A percentile compares a stretch with the other conserved stretches of the same genome.
Conservation (phyloP, 2,888 invertebrate species). For the Amblyteles armatorius region DNA sequence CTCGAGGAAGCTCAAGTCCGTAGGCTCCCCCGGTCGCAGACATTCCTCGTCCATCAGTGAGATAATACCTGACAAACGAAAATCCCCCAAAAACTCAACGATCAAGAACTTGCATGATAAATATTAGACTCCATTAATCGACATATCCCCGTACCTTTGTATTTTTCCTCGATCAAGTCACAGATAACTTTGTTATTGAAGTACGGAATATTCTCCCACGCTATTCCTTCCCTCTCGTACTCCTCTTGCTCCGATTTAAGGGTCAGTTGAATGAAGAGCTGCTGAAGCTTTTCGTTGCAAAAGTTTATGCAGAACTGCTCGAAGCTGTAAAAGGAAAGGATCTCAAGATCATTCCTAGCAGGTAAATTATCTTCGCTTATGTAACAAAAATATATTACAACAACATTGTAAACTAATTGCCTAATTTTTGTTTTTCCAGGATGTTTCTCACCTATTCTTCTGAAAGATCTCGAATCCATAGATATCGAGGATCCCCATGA, state of each 20-base stretch:
- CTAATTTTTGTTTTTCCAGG: background rate
- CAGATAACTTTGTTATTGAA: constrained; percentile 98
- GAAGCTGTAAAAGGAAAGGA: constrained; percentile 86
- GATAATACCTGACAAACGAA: constrained; percentile 89
- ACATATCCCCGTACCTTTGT: constrained; percentile 88
- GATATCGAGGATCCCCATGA: constrained; percentile 96
- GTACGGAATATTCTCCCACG: constrained; percentile 95
- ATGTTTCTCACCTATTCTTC: constrained; percentile 89
- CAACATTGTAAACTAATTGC: background rate
- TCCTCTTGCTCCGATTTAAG: constrained; percentile 97
- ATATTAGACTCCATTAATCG: background rate
- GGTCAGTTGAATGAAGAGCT: constrained; percentile 96
- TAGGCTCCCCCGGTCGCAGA: constrained; percentile 94
- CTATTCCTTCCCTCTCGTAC: constrained; percentile 95
- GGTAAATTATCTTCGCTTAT: background rate
- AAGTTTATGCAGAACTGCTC: constrained; percentile 98
- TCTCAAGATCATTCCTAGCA: background rate
- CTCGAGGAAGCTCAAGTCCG: constrained; percentile 92
- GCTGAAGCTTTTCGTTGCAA: constrained; percentile 98
- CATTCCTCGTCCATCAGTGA: constrained; percentile 96
- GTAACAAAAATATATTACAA: background rate
- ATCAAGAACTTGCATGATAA: background rate
- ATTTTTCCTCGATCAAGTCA: constrained; percentile 95
- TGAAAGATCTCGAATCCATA: constrained; percentile 98
- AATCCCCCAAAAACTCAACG: background rate